These are phyloP conservation scores for Cossypha polioptera DNA, from an alignment of 2,797 vertebrate species.

Conservation along the genomic window DNA sequence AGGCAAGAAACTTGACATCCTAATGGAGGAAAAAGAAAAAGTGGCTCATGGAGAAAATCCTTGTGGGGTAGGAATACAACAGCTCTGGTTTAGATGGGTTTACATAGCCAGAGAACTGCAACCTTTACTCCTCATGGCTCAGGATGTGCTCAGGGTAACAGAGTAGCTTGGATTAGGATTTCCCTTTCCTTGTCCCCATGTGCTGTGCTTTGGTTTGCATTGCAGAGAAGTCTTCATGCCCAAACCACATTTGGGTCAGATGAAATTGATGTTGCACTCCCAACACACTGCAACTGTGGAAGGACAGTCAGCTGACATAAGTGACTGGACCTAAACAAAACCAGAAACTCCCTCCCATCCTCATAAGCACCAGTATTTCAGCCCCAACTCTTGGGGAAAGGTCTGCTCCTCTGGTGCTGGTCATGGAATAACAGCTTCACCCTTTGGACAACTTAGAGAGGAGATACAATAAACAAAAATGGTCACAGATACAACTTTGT, in stretches of 20 bases:
- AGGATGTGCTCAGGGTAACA: neutral
- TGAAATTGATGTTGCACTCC: neutral
- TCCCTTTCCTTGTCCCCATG: neutral
- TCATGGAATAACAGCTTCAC: neutral
- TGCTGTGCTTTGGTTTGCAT: neutral
- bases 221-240: neutral
- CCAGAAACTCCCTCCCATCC: accelerated
- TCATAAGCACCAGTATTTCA: neutral
- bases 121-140: neutral
- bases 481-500: neutral
- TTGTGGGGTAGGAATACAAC: neutral
- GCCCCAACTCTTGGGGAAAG: neutral
- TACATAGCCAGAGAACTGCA: neutral
- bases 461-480: neutral
- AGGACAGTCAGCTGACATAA: neutral
- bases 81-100: neutral
- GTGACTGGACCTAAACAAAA: neutral
- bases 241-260: neutral
- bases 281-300: accelerated
- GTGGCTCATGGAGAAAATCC: accelerated
- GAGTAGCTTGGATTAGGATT: neutral
- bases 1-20: neutral
- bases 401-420: neutral
- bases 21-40: neutral
- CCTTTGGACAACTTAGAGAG: neutral